Base-by-base conservation (phyloP, 1,140 invertebrate genomes). In the Pararge aegeria region DNA sequence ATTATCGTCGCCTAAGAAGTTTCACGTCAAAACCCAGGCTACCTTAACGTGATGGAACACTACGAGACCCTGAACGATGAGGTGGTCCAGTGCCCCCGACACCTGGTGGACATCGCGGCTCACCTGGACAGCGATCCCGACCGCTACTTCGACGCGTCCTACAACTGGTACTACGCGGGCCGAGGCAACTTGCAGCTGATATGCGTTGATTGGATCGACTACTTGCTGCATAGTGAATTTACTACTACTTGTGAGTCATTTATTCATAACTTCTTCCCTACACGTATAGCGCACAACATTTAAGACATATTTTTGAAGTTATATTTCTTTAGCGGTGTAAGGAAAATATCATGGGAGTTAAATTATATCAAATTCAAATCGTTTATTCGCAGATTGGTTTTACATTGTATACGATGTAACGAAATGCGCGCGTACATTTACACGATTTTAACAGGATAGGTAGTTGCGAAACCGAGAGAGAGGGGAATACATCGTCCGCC, bases 91-190 rank as follows among this genome's bases (percentile, higher is more conserved):
- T 82, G 80, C 61, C 80, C 83, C 0, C 77, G 83, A 48, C 68
- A 73, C 15, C 57, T 86, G 5, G 70, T 87, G 5, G 73, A 84
- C 15, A 64, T 83, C 30, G 86, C 84, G n/a, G 72, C 66, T 2
- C 73, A 79, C 40, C 55, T 78, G 4, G 80, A 87, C 20, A 77
- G 63, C 21, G 74, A 85, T 21, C 86, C 86, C 0, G 81, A 86
- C 13, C 73, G 73, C 3, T 75, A 80, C 40, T 89, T 89, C 57
- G 60, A 77, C 19, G 55, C 65, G 19, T 60, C 65, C 7, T 85
- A 81, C 57, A 87, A 89, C 58, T 89, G 86, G 86, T 86, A 87
- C 58, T 87, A 89, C 55, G 70, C 77, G n/a, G 86, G 86, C 0
- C 65, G 66, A 50, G 86, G 86, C 0, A 89, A 87, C 53, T 52